Base-by-base conservation (phyloP, 1,140 invertebrate genomes). In the Ephestia elutella region DNA sequence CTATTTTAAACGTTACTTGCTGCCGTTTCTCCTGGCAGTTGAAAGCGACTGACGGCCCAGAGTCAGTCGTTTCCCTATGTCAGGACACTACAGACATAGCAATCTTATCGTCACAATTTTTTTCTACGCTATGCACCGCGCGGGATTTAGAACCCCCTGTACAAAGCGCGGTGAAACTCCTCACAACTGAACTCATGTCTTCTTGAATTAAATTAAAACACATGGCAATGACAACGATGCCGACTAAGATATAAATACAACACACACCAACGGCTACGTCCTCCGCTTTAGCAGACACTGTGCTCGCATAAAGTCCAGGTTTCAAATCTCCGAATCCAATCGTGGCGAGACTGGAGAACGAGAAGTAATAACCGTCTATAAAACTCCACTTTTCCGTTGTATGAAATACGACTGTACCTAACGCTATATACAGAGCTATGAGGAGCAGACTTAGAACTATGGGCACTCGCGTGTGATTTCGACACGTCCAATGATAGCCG, bases 161-260 rank as follows among this genome's bases (percentile, higher is more conserved):
- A 54, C 86, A 88, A 30, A 82, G 65, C 18, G 78, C 66, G 15
- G 79, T 77, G 70, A 92, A 90, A 58, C 90, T 90, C 60, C 93
- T 90, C 73, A 93, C 83, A 71, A 92, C 89, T 58, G 90, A 80
- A 59, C 95, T 92, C 68, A 98, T 93, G 84, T 98, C 96, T 72
- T 98, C 97, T 87, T 99, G 97, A 62, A 98, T 96, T 49, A 99
- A 89, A 82, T 96, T 97, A 88, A 98, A 98, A 84, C 97, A 98
- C 95, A 98, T 99, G 15, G 97, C 97, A 60, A 99, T 94, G 56
- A 99, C 91, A 5, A 97, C 96, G 92, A 99, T 96, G 15, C 98
- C 98, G 48, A 98, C 92, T 21, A 99, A 90, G 50, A 99, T 95
- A 82, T 99, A 99, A 20, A 96, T 90, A 17, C 95, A 94, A 60